phyloP scores from a whole-genome alignment of 1,140 invertebrate genomes.

The Notospermus geniculatus region DNA sequence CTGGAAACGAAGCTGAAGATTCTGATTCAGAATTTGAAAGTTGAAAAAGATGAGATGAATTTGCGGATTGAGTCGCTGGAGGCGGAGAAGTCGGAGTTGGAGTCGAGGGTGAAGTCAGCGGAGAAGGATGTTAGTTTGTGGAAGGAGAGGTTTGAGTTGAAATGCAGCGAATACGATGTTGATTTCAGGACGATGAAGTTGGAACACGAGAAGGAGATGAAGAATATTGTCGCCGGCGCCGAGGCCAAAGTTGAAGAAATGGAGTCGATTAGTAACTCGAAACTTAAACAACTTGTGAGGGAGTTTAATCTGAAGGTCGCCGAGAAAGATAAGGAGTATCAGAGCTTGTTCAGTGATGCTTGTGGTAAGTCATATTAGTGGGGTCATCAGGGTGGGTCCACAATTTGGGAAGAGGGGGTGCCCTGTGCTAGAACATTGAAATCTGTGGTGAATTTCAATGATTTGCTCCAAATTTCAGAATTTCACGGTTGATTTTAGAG shows the following conservation, averaged over 20 bases:
- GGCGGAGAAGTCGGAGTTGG: conserved; percentile 17
- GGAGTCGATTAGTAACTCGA: conserved; percentile 57
- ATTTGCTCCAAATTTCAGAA: too few relatives aligned
- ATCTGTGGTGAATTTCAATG: too few relatives aligned
- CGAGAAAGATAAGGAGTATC: conserved; percentile 62
- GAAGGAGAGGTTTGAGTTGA: conserved; percentile 24
- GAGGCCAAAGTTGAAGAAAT: conserved; percentile 51
- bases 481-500: too few relatives aligned
- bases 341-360: conserved; percentile 38
- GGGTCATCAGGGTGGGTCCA: too few relatives aligned
- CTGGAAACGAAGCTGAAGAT: conserved; percentile 15
- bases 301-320: conserved; percentile 62
- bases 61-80: conserved; percentile 9
- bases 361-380: conserved; percentile 44
- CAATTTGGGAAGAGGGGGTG: too few relatives aligned
- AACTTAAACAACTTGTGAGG: conserved; percentile 56
- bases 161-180: conserved; percentile 9
- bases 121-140: conserved; percentile 17
- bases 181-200: conserved; percentile 37
- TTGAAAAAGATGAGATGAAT: conserved; percentile 31
- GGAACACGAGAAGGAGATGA: conserved; percentile 59
- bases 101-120: conserved; percentile 9
- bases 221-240: background rate
- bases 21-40: conserved; percentile 16
- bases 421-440: too few relatives aligned